These are phyloP conservation scores for Idaea straminata DNA, from an alignment of 2,888 invertebrate species.

Conservation along the genomic window DNA sequence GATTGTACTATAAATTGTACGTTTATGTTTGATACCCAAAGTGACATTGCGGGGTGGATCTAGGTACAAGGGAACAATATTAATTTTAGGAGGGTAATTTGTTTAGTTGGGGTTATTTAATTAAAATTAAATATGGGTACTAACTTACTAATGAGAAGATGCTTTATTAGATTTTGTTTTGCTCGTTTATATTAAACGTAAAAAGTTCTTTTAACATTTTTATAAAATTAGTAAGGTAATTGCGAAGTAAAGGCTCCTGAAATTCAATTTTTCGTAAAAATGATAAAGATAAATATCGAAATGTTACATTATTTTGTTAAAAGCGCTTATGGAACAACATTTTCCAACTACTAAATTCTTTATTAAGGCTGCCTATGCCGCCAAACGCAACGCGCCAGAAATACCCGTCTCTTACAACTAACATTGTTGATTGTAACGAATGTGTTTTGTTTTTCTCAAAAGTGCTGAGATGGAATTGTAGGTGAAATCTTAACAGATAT, in stretches of 20 bases:
- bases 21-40: neutral
- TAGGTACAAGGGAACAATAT: neutral
- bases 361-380: too few species aligned
- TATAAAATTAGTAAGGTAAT: neutral
- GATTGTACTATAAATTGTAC: neutral
- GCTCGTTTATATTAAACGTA: neutral
- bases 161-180: neutral
- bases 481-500: too few species aligned
- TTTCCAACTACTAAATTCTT: too few species aligned
- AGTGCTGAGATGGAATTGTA: too few species aligned
- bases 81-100: neutral
- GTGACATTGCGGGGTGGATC: neutral
- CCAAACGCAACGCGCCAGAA: too few species aligned
- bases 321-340: too few species aligned
- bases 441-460: too few species aligned
- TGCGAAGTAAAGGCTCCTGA: neutral
- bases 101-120: neutral
- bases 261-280: too few species aligned
- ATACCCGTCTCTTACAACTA: too few species aligned
- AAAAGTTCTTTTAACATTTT: neutral
- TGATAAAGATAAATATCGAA: too few species aligned
- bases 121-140: neutral
- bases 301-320: too few species aligned
- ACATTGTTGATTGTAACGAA: too few species aligned
- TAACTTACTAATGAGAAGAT: neutral